These are phyloP conservation scores for Margaritifera margaritifera DNA, from an alignment of 2,888 invertebrate genomes.

Conservation along the genomic window DNA sequence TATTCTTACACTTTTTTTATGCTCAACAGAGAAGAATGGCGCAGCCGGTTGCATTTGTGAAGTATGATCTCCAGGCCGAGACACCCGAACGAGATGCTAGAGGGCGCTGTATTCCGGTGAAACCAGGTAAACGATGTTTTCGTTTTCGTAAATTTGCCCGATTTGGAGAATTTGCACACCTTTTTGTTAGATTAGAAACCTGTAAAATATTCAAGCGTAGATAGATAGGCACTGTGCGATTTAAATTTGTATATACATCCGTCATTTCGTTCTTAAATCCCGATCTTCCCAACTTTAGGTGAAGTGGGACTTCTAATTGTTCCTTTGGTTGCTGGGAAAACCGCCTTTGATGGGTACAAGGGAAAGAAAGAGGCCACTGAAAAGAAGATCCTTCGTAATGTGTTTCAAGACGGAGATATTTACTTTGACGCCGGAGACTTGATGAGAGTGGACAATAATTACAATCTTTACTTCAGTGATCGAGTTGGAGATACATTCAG, in stretches of 20 bases:
- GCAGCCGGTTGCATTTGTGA: constrained; percentile 34
- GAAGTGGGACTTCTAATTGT: constrained; percentile 59
- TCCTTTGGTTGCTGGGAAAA: constrained; percentile 26
- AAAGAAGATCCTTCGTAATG: constrained; percentile 90
- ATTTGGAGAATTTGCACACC: too few species aligned
- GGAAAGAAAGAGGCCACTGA: constrained; percentile 86
- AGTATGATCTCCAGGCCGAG: constrained; percentile 83
- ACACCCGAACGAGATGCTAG: constrained; percentile 86
- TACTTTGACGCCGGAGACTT: constrained; percentile 65
- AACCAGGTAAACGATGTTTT: constrained; percentile 77
- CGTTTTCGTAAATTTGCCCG: too few species aligned
- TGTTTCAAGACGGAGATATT: constrained; percentile 87
- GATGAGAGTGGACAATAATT: constrained; percentile 55
- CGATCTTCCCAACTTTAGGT: constrained; percentile 30
- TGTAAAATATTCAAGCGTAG: too few species aligned
- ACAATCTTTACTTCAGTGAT: constrained; percentile 63
- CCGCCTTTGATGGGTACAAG: constrained; percentile 81
- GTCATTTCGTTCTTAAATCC: not conserved
- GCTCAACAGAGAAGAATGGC: constrained; percentile 1
- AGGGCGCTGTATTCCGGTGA: constrained; percentile 88
- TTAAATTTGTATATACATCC: too few species aligned
- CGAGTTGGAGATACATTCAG: constrained; percentile 67
- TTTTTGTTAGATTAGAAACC: too few species aligned
- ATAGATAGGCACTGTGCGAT: too few species aligned
- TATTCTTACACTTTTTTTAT: too few species aligned